Conservation (phyloP, 30 jellyfish, hydroid and myxozoan genomes). For the Sanderia malayensis region DNA sequence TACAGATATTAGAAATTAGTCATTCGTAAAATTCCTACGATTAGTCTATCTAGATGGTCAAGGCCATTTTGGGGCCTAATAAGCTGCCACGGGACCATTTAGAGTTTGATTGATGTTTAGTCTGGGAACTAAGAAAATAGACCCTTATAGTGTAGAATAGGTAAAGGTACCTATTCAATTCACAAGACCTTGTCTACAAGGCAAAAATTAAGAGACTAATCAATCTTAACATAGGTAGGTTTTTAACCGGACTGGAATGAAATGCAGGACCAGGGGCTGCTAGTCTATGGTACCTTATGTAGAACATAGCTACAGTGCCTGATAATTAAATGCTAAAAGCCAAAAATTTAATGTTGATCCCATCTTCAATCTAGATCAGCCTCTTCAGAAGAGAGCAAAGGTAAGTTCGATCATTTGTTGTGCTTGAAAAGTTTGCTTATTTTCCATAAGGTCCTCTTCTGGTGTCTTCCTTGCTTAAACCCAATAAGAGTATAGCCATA, state of each 20-base stretch:
- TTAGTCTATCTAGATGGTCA: not conserved
- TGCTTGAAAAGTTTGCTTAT: not conserved
- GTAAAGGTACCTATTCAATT: not conserved
- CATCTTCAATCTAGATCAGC: not conserved
- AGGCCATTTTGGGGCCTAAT: not conserved
- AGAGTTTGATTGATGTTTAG: not conserved
- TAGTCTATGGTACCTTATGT: not conserved
- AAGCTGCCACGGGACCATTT: not conserved
- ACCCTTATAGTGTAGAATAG: not conserved
- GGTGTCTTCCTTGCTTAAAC: not conserved
- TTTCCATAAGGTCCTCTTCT: not conserved
- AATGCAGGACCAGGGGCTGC: too few species aligned
- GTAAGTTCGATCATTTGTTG: not conserved
- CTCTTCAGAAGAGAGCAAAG: constrained; percentile 1
- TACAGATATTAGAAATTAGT: not conserved
- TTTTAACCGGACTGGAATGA: not conserved
- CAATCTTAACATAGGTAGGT: not conserved
- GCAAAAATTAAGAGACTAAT: not conserved
- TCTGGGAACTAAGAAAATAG: not conserved
- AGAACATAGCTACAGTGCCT: not conserved
- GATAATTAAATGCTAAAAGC: not conserved
- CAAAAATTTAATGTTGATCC: not conserved
- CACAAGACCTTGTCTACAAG: not conserved
- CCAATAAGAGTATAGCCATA: not conserved
- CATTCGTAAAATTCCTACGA: not conserved